A percentile compares a stretch with the other conserved stretches of the same genome.
These are phyloP conservation scores for Rhimphoctona megacephalus DNA, from an alignment of 2,888 invertebrate species.

Conservation along the genomic window DNA sequence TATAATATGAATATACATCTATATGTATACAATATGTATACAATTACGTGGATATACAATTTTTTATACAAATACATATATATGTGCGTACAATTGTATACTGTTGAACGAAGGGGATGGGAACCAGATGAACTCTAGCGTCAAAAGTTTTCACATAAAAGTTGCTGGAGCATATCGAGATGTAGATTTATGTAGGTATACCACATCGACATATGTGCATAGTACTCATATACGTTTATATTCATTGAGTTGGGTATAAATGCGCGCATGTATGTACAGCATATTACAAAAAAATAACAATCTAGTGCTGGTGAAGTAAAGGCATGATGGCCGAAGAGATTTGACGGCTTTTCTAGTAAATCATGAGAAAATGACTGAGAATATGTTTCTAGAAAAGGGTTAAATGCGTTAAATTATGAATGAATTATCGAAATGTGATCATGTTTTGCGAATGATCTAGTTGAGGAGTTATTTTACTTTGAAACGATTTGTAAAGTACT, in stretches of 20 bases:
- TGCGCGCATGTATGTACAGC: not conserved
- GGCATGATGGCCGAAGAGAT: not conserved
- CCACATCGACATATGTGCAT: not conserved
- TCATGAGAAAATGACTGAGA: too few species aligned
- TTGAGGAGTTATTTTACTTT: not conserved
- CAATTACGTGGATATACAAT: not conserved
- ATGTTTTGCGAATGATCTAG: not conserved
- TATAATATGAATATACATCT: not conserved
- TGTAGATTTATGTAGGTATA: constrained; percentile 38
- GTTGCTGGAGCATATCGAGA: constrained; percentile 39
- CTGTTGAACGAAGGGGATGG: not conserved
- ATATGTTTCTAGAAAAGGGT: not conserved
- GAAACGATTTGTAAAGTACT: constrained; percentile 16
- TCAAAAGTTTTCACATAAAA: constrained; percentile 66
- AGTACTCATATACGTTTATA: not conserved
- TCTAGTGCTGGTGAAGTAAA: not conserved
- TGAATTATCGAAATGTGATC: not conserved
- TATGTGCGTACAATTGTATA: constrained; percentile 1
- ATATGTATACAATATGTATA: not conserved
- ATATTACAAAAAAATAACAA: not conserved
- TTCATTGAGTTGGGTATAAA: not conserved
- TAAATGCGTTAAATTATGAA: not conserved
- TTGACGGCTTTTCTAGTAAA: too few species aligned
- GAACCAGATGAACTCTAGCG: constrained; percentile 26
- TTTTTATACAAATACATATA: not conserved